Evolutionary conservation across 2,888 invertebrate species (phyloP).

Genomic region (Cactoblastis cactorum): DNA sequence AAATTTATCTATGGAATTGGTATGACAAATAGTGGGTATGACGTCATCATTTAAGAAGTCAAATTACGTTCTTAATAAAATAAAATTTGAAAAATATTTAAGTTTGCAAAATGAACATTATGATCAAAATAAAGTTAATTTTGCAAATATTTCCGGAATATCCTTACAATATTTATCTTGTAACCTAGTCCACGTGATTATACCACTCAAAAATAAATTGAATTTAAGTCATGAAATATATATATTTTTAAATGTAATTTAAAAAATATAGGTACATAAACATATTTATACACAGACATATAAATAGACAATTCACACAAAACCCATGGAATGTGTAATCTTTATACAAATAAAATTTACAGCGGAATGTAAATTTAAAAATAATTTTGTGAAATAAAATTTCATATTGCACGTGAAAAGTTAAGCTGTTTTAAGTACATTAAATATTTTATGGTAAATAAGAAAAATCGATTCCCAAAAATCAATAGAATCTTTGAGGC

Average conservation of each 20-base stretch:
- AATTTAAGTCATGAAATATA: no score
- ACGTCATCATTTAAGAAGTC: no score
- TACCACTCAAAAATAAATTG: background rate
- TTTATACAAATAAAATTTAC: constrained; percentile 17
- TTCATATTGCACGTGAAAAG: background rate
- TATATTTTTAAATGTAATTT: no score
- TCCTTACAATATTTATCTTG: no score
- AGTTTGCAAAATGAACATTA: no score
- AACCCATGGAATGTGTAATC: constrained; percentile 26
- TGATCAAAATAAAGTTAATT: no score
- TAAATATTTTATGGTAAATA: background rate
- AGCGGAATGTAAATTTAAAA: constrained; percentile 25
- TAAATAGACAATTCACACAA: constrained; percentile 13
- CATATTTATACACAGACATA: constrained; percentile 7
- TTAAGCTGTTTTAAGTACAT: background rate
- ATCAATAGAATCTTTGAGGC: background rate
- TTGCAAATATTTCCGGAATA: no score
- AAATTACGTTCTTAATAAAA: no score
- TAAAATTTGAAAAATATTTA: no score
- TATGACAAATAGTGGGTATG: no score
- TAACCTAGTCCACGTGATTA: no score
- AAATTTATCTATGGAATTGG: no score
- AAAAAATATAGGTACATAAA: background rate
- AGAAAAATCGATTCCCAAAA: background rate
- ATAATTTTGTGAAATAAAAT: background rate